Percentiles rank a stretch among this genome's conserved stretches.
Conservation (phyloP, 2,888 invertebrate species). For the Drosophila infuscata region DNA sequence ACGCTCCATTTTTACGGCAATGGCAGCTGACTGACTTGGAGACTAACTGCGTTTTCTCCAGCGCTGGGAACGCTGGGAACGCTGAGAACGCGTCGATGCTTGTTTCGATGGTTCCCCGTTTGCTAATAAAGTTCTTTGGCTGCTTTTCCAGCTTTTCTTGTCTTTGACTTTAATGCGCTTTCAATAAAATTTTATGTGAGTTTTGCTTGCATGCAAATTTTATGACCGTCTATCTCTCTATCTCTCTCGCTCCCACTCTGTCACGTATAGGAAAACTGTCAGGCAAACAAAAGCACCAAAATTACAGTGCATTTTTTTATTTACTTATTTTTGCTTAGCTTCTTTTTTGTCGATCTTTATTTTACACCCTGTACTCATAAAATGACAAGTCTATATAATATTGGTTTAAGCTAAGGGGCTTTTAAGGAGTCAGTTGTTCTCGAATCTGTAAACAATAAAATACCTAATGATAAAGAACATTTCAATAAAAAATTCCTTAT, state of each 20-base stretch:
- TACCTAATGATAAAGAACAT: background rate
- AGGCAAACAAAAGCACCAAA: conserved; percentile 43
- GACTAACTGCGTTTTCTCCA: conserved; percentile 55
- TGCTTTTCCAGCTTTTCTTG: conserved; percentile 63
- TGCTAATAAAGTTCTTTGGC: conserved; percentile 76
- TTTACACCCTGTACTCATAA: conserved; percentile 12
- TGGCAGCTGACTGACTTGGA: conserved; percentile 76
- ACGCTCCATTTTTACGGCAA: conserved; percentile 70
- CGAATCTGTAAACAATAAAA: background rate
- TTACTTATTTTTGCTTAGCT: conserved; percentile 34
- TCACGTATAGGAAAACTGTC: conserved; percentile 34
- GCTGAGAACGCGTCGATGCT: conserved; percentile 26
- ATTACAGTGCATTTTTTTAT: conserved; percentile 51
- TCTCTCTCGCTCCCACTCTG: background rate
- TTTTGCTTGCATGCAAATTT: conserved; percentile 80
- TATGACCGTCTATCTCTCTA: conserved; percentile 37
- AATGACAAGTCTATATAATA: background rate
- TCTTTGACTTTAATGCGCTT: conserved; percentile 78
- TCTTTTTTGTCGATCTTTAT: conserved; percentile 20
- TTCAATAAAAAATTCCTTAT: background rate
- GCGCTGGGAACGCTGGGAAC: conserved; percentile 23
- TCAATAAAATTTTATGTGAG: conserved; percentile 77
- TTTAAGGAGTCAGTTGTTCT: background rate
- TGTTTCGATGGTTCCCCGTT: conserved; percentile 62
- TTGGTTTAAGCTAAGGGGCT: background rate